Conservation (phyloP, 1,140 invertebrate species). For the Coenobita brevimanus region DNA sequence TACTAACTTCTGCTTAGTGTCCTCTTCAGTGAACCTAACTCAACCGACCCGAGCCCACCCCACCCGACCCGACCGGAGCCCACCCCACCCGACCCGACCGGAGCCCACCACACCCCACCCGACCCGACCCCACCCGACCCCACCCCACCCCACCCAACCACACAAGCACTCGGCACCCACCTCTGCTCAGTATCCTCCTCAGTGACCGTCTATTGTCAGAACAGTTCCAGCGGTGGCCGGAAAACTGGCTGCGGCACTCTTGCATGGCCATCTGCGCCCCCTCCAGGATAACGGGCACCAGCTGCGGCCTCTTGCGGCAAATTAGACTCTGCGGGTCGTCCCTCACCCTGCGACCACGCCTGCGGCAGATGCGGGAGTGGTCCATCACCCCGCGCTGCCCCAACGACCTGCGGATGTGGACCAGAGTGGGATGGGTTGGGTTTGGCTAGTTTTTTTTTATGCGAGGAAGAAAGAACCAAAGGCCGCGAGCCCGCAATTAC, state of each 20-base stretch:
- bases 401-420: conserved; percentile 72
- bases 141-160: no score
- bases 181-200: conserved; percentile 86
- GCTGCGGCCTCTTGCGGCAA: conserved; percentile 72
- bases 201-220: conserved; percentile 84
- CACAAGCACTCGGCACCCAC: conserved; percentile 73
- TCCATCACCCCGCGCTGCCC: conserved; percentile 89
- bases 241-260: conserved; percentile 89
- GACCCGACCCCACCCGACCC: background rate
- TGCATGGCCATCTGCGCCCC: conserved; percentile 84
- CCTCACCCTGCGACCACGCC: conserved; percentile 79
- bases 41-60: no score
- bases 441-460: no score
- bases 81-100: no score
- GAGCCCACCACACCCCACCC: background rate
- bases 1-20: no score
- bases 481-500: no score
- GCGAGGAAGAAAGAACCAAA: no score
- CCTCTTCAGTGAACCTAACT: no score
- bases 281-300: conserved; percentile 81
- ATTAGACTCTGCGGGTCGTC: conserved; percentile 74
- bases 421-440: background rate
- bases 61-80: no score
- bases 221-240: conserved; percentile 88
- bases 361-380: conserved; percentile 88